A percentile compares a stretch with the other conserved stretches of the same genome.
phyloP scores from a whole-genome alignment of 2,113 vertebrate genomes.

The Sciurus niger region DNA sequence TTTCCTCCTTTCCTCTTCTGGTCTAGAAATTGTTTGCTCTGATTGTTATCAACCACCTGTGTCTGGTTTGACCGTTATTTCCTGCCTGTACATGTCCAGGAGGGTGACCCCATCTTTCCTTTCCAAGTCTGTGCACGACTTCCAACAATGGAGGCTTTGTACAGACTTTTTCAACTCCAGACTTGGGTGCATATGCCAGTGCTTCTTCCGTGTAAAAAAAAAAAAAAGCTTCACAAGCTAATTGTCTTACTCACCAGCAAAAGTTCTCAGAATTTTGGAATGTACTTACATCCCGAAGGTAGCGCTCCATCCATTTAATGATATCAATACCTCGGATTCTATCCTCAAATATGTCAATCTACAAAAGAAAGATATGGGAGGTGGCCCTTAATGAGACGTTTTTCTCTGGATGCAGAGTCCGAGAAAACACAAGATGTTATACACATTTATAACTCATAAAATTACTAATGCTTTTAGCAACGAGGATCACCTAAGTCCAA shows the following conservation, averaged over 20 bases:
- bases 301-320: conserved; percentile 97
- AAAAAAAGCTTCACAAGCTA: neutral
- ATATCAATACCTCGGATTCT: conserved; percentile 94
- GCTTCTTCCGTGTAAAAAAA: conserved; percentile 28
- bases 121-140: conserved; percentile 58
- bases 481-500: neutral
- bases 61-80: conserved; percentile 80
- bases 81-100: conserved; percentile 72
- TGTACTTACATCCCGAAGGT: conserved; percentile 95
- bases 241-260: conserved; percentile 33
- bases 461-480: neutral
- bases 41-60: conserved; percentile 85
- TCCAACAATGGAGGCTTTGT: conserved; percentile 73
- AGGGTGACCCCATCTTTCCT: conserved; percentile 76
- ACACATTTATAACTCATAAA: neutral
- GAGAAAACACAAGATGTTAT: conserved; percentile 7
- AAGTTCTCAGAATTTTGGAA: conserved; percentile 10
- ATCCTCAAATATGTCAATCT: conserved; percentile 98
- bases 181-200: neutral
- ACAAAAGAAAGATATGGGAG: conserved; percentile 62
- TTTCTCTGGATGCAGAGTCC: neutral
- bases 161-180: conserved; percentile 56
- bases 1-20: conserved; percentile 76
- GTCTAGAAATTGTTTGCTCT: conserved; percentile 77
- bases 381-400: conserved; percentile 16